Conservation (phyloP, 2,113 vertebrate species). For the Psittacus erithacus region DNA sequence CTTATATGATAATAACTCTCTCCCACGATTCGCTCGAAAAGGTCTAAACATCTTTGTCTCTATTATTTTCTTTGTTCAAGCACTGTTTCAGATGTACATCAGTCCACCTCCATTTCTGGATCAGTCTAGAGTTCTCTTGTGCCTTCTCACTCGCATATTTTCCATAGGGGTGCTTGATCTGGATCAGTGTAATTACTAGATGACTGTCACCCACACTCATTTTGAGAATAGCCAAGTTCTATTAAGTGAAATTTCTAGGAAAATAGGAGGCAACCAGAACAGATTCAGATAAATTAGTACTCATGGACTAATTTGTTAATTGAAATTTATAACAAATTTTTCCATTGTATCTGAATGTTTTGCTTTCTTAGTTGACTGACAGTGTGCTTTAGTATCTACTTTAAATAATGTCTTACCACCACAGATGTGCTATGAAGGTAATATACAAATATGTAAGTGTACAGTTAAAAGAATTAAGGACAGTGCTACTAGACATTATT, state of each 20-base stretch:
- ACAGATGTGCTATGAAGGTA: constrained; percentile 6
- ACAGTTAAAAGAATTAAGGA: not conserved
- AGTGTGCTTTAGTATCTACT: not conserved
- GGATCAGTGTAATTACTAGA: constrained; percentile 60
- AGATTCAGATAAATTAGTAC: not conserved
- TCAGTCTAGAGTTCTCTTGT: constrained; percentile 66
- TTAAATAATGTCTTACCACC: not conserved
- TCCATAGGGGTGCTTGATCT: constrained; percentile 78
- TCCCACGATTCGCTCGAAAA: constrained; percentile 86
- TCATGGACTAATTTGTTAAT: not conserved
- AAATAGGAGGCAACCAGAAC: constrained; percentile 26
- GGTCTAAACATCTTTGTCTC: constrained; percentile 86
- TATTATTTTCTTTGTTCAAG: constrained; percentile 84
- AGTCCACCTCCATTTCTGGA: constrained; percentile 76
- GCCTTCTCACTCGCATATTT: constrained; percentile 67
- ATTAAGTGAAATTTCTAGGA: not conserved
- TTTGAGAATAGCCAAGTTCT: not conserved
- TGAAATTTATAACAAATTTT: not conserved
- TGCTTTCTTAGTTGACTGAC: constrained; percentile 18
- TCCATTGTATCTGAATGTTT: not conserved
- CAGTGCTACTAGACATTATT: constrained; percentile 24
- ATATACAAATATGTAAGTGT: not conserved
- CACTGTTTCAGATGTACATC: constrained; percentile 80
- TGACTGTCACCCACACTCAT: constrained; percentile 22
- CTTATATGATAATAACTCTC: constrained; percentile 87